These are phyloP conservation scores for Hippocampus barbouri DNA, from an alignment of 2,113 vertebrate species.

Conservation along the genomic window DNA sequence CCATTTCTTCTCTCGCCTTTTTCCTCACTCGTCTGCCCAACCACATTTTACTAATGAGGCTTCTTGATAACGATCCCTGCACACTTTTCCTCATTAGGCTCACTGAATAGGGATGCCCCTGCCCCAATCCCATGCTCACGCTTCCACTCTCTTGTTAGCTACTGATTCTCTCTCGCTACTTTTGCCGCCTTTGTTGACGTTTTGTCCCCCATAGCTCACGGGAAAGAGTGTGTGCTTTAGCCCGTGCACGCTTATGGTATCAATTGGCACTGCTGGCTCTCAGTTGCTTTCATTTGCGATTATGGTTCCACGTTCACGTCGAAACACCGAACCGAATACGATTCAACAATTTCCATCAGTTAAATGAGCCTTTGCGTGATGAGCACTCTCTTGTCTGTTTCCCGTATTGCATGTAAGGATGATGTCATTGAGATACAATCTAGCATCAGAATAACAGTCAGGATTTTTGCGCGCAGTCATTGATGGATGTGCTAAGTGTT, in stretches of 20 bases:
- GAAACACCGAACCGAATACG: constrained; percentile 51
- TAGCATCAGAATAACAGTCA: constrained; percentile 43
- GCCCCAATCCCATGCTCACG: constrained; percentile 45
- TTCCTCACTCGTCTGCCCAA: constrained; percentile 47
- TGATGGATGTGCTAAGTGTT: constrained; percentile 74
- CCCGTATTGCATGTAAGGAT: constrained; percentile 57
- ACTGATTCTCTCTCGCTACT: constrained; percentile 44
- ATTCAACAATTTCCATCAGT: constrained; percentile 52
- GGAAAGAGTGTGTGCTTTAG: constrained; percentile 15
- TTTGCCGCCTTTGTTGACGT: constrained; percentile 12
- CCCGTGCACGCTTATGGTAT: constrained; percentile 52
- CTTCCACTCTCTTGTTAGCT: constrained; percentile 60
- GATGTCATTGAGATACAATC: constrained; percentile 38
- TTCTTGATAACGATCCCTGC: constrained; percentile 74
- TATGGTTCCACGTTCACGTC: constrained; percentile 33
- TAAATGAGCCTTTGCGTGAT: constrained; percentile 54
- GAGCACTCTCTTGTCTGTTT: constrained; percentile 24
- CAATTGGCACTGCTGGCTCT: constrained; percentile 53
- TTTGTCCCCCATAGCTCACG: constrained; percentile 40
- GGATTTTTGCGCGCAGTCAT: constrained; percentile 41
- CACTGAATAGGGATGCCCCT: constrained; percentile 66
- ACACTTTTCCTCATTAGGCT: constrained; percentile 71
- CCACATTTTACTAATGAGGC: constrained; percentile 67
- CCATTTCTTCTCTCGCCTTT: constrained; percentile 20
- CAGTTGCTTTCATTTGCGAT: constrained; percentile 32